These are phyloP conservation scores for Mamestra brassicae DNA, from an alignment of 2,888 invertebrate genomes.

Conservation along the genomic window DNA sequence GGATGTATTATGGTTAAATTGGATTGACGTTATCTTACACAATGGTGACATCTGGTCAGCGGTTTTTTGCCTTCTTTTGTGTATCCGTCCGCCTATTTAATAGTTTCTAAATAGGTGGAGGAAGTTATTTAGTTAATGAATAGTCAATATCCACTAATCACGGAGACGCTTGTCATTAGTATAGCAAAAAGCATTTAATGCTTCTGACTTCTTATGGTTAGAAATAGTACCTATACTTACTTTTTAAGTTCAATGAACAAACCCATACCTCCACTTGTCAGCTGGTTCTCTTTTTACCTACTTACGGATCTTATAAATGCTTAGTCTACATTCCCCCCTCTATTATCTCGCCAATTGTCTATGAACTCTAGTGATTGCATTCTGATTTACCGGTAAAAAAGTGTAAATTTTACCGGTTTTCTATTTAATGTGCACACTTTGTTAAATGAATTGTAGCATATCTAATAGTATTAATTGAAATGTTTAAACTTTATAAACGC, in stretches of 20 bases:
- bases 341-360: constrained; percentile 48
- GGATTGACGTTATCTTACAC: too few relatives aligned
- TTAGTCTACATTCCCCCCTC: constrained; percentile 32
- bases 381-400: constrained; percentile 23
- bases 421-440: neutral
- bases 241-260: neutral
- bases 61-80: too few relatives aligned
- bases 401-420: constrained; percentile 52
- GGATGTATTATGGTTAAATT: too few relatives aligned
- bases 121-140: too few relatives aligned
- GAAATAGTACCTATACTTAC: neutral
- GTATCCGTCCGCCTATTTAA: too few relatives aligned
- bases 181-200: neutral
- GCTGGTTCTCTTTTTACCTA: constrained; percentile 32
- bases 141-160: neutral
- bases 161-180: neutral
- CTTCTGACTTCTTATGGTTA: neutral
- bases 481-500: neutral
- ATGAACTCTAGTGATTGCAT: constrained; percentile 54
- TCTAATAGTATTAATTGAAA: neutral
- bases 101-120: too few relatives aligned
- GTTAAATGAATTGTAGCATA: neutral
- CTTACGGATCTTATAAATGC: neutral
- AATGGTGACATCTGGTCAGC: too few relatives aligned
- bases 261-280: neutral